These are phyloP conservation scores for Silurus meridionalis DNA, from an alignment of 2,113 vertebrate species.

Conservation along the genomic window DNA sequence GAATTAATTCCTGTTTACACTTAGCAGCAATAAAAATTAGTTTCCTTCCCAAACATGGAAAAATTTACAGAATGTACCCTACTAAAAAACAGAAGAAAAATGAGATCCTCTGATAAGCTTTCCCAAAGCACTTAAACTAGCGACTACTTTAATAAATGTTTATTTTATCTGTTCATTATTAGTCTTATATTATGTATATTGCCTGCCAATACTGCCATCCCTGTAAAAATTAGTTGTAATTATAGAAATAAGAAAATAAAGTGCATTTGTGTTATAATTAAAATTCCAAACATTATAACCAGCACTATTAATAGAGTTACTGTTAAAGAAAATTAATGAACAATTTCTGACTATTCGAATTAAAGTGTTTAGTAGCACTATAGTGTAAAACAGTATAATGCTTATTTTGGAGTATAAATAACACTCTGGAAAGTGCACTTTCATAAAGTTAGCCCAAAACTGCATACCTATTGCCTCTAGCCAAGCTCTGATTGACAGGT, in stretches of 20 bases:
- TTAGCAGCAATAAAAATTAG: background rate
- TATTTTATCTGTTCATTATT: background rate
- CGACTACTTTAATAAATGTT: background rate
- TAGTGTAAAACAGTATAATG: background rate
- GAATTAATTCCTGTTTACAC: background rate
- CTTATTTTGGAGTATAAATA: background rate
- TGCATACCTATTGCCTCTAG: conserved; percentile 4
- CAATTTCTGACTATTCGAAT: background rate
- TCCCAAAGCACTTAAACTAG: background rate
- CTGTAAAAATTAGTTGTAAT: background rate
- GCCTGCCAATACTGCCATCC: too few species aligned
- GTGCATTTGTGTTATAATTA: background rate
- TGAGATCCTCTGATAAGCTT: background rate
- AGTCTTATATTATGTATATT: background rate
- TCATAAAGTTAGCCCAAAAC: background rate
- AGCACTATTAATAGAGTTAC: background rate
- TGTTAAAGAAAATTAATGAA: background rate
- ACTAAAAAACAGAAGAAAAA: background rate
- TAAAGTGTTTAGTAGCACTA: background rate
- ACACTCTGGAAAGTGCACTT: background rate
- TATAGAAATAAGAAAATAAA: background rate
- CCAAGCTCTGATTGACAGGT: conserved; percentile 37
- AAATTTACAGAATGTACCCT: background rate
- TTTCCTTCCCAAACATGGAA: background rate
- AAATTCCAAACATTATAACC: background rate